phyloP scores from a whole-genome alignment of 92 coral and sea anemone species.

The Nematostella vectensis region DNA sequence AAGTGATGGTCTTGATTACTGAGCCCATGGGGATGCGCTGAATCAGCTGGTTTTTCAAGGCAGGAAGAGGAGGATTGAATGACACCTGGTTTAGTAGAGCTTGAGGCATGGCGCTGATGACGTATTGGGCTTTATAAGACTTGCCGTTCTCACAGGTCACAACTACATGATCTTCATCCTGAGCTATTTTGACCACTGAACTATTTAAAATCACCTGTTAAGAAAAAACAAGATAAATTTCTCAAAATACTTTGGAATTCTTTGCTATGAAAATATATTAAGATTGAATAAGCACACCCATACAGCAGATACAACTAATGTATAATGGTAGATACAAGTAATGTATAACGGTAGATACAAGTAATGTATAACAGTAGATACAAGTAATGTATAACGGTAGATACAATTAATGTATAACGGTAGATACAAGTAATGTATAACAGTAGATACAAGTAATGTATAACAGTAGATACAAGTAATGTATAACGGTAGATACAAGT shows the following conservation, averaged over 20 bases:
- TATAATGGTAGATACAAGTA: no score
- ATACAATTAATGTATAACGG: no score
- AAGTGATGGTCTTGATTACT: conserved; percentile 83
- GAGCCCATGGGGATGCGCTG: conserved; percentile 98
- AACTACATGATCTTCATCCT: conserved; percentile 56
- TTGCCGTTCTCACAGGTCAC: conserved; percentile 87
- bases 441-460: no score
- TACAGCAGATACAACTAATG: not conserved
- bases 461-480: no score
- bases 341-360: no score
- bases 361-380: no score
- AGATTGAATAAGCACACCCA: no score
- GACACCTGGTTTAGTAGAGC: conserved; percentile 76
- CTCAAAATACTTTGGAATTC: not conserved
- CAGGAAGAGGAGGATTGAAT: conserved; percentile 90
- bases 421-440: no score
- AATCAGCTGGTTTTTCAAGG: conserved; percentile 83
- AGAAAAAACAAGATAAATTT: not conserved
- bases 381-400: no score
- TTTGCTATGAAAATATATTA: no score
- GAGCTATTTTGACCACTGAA: conserved; percentile 57
- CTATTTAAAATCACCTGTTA: conserved; percentile 75
- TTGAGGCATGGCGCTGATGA: conserved; percentile 96
- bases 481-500: no score
- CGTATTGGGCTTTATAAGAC: conserved; percentile 69